phyloP scores from a whole-genome alignment of 2,888 invertebrate genomes.

The Seira musarum region DNA sequence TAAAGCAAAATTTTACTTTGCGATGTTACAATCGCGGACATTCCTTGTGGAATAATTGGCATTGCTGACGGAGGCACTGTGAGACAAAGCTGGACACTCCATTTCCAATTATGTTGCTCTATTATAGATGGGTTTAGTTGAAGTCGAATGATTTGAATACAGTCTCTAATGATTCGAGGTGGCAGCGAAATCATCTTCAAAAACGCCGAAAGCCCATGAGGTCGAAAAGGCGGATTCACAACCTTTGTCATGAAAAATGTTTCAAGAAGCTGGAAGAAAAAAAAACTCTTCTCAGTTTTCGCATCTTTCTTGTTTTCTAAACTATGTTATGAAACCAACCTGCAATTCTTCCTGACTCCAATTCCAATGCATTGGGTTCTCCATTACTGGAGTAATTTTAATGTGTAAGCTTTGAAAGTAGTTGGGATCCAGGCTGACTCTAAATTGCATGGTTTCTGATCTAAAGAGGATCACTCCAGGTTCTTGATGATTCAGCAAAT shows the following conservation, averaged over 20 bases:
- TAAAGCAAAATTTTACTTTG: slow-evolving; percentile 93
- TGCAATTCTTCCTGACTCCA: slow-evolving; percentile 91
- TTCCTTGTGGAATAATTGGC: slow-evolving; percentile 91
- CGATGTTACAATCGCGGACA: slow-evolving; percentile 88
- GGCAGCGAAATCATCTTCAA: slow-evolving; percentile 88
- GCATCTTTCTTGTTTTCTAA: not conserved
- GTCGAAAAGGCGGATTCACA: slow-evolving; percentile 91
- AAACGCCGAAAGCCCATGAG: slow-evolving; percentile 90
- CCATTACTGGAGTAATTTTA: slow-evolving; percentile 84
- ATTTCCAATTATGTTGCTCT: slow-evolving; percentile 81
- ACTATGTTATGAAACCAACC: slow-evolving; percentile 72
- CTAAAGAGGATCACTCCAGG: slow-evolving; percentile 93
- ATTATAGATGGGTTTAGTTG: slow-evolving; percentile 73
- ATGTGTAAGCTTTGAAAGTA: slow-evolving; percentile 93
- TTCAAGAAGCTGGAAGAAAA: slow-evolving; percentile 81
- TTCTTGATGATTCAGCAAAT: slow-evolving; percentile 82
- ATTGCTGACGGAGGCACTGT: slow-evolving; percentile 90
- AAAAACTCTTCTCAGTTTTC: not conserved
- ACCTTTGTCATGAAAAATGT: slow-evolving; percentile 94
- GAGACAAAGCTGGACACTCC: slow-evolving; percentile 94
- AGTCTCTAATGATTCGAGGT: slow-evolving; percentile 89
- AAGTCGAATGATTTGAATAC: slow-evolving; percentile 89
- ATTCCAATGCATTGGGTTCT: slow-evolving; percentile 82
- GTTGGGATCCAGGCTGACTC: slow-evolving; percentile 88
- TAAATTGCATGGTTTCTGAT: slow-evolving; percentile 88